Base-by-base conservation (phyloP, 2,797 vertebrate genomes). In the Carapus acus region DNA sequence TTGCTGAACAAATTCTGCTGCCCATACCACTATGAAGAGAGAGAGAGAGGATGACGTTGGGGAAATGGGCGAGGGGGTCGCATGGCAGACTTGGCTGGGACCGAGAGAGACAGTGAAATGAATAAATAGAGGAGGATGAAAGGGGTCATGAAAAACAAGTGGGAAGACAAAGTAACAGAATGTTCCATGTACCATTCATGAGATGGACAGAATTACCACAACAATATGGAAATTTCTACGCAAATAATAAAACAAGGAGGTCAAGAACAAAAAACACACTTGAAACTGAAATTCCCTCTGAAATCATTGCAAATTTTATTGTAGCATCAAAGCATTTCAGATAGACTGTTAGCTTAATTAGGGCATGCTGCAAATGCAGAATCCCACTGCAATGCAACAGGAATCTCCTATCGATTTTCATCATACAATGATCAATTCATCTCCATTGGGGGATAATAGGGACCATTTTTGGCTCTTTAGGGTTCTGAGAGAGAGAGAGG, bases 291-390 rank as follows among this genome's bases (percentile, higher is more conserved):
- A 39, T 49, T 62, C 66, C 50, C 60, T 62, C 44, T 37, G 37
- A 60, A 51, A 68, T 70, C 64, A 65, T 59, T 54, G 22, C 66
- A 69, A 82, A 77, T 69, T 82, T 81, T 73, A 79, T 60, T 62
- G 62, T 65, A 81, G 84, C 4, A 81, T 73, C 1, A 29, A 67
- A 61, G 71, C 65, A 33, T 65, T 76, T 20, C 41, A 62, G 74
- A 76, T 83, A 83, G 73, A 82, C 76, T 76, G 80, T 74, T 82
- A 82, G 83, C 79, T 85, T 84, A 86, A 86, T 86, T 82, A 86
- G 80, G 73, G 65, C 76, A n/a, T 44, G 62, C 67, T 71, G 72
- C 70, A 71, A 62, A 69, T 46, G 22, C 76, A 58, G 71, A 61
- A 65, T 72, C 69, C 74, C 78, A 57, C 79, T 73, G 83, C 71